Evolutionary conservation across 2,113 vertebrate species (phyloP).

Genomic region (Columbina picui): DNA sequence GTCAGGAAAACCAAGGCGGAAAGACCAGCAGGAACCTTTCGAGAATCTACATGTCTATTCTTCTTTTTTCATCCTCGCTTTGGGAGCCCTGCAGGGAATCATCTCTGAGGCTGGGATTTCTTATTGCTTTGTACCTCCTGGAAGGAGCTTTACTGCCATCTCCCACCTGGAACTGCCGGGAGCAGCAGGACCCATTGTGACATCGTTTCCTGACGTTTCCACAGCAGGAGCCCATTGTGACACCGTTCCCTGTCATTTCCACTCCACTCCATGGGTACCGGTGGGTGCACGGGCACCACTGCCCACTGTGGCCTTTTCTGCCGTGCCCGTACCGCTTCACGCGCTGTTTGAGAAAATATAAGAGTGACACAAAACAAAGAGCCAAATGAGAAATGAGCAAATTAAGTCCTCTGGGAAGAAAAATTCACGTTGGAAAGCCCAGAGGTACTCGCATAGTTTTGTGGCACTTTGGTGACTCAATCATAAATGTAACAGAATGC

Average conservation of each 20-base stretch:
- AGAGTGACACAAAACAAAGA: neutral
- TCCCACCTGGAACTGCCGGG: neutral
- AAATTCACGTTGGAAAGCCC: neutral
- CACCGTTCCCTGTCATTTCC: neutral
- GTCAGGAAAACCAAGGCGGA: neutral
- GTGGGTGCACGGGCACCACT: neutral
- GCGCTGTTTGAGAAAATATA: neutral
- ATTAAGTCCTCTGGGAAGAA: neutral
- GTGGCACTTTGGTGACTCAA: neutral
- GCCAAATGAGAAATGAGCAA: neutral
- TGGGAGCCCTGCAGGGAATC: neutral
- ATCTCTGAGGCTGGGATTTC: neutral
- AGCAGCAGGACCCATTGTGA: neutral
- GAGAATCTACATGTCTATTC: neutral
- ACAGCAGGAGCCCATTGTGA: neutral
- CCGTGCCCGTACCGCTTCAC: accelerated
- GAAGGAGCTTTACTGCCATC: neutral
- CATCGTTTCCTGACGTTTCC: neutral
- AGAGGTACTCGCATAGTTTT: neutral
- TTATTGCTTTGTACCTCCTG: neutral
- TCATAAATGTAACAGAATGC: neutral
- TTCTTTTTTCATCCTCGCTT: neutral
- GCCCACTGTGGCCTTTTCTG: neutral
- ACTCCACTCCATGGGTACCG: accelerated
- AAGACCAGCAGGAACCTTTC: neutral